phyloP scores from a whole-genome alignment of 2,888 invertebrate species.

The Drosophila kuntzei region DNA sequence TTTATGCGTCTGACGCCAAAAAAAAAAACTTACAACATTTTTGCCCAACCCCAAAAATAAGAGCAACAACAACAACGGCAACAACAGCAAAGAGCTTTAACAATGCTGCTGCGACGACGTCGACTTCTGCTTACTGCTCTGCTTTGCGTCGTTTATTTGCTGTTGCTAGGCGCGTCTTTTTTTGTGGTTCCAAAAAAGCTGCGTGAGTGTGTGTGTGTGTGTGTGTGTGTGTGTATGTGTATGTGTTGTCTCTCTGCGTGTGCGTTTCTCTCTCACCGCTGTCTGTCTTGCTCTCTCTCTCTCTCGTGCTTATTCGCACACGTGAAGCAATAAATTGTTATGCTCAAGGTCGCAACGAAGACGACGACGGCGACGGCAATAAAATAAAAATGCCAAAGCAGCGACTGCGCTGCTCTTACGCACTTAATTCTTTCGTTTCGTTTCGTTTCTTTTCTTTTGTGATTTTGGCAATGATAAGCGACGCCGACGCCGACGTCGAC shows the following conservation, averaged over 20 bases:
- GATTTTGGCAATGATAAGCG: conserved; percentile 8
- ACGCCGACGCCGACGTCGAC: conserved; percentile 13
- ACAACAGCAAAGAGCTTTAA: conserved; percentile 38
- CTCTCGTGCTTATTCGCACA: conserved; percentile 73
- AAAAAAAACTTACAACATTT: conserved; percentile 35
- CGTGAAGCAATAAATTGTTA: conserved; percentile 84
- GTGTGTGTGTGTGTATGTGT: not conserved
- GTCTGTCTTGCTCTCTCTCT: conserved; percentile 28
- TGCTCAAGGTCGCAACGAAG: conserved; percentile 81
- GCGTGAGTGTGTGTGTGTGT: not conserved
- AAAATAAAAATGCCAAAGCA: conserved; percentile 26
- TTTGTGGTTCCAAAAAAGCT: conserved; percentile 7
- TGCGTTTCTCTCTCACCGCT: conserved; percentile 32
- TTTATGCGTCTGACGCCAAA: conserved; percentile 47
- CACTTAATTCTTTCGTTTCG: conserved; percentile 25
- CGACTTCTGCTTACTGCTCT: conserved; percentile 12
- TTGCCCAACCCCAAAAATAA: conserved; percentile 17
- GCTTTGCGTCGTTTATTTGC: conserved; percentile 19
- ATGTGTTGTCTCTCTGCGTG: conserved; percentile 28
- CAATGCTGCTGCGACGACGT: conserved; percentile 25
- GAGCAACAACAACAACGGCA: not conserved
- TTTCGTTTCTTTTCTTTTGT: conserved; percentile 26
- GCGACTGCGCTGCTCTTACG: conserved; percentile 20
- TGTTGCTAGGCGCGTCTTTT: conserved; percentile 68
- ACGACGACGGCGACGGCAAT: conserved; percentile 23